These are phyloP conservation scores for Poicephalus gulielmi DNA, from an alignment of 2,113 vertebrate species.

Conservation along the genomic window DNA sequence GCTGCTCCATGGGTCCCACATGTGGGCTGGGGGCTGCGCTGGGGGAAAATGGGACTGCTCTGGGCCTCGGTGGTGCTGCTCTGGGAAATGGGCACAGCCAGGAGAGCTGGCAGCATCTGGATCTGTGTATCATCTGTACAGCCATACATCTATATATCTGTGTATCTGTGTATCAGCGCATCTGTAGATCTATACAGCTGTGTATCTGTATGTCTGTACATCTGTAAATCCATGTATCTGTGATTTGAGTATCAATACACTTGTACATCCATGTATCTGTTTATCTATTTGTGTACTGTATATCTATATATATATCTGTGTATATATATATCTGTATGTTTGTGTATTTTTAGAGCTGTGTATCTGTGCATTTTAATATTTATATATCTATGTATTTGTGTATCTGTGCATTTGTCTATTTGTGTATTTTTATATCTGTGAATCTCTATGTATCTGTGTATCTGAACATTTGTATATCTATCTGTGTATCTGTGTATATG, in stretches of 20 bases:
- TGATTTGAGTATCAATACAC: background rate
- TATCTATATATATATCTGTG: background rate
- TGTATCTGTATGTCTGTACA: no score
- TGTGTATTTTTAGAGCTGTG: background rate
- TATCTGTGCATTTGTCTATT: background rate
- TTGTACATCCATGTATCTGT: background rate
- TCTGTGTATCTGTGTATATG: background rate
- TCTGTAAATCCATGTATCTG: no score
- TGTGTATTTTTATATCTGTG: background rate
- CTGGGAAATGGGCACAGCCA: accelerated
- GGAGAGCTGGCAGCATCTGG: background rate
- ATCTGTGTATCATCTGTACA: background rate
- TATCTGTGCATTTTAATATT: no score
- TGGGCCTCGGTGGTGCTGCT: background rate
- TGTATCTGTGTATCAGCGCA: background rate
- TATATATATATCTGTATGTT: background rate
- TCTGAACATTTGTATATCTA: no score
- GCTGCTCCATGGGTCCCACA: background rate
- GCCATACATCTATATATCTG: accelerated
- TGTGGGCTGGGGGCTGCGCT: background rate
- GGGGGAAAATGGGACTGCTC: background rate
- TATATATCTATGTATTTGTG: background rate
- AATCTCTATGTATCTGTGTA: background rate
- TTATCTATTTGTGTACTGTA: accelerated
- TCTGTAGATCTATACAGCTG: no score